Base-by-base conservation (phyloP, 2,888 invertebrate species). In the Heterodera filipjevi region DNA sequence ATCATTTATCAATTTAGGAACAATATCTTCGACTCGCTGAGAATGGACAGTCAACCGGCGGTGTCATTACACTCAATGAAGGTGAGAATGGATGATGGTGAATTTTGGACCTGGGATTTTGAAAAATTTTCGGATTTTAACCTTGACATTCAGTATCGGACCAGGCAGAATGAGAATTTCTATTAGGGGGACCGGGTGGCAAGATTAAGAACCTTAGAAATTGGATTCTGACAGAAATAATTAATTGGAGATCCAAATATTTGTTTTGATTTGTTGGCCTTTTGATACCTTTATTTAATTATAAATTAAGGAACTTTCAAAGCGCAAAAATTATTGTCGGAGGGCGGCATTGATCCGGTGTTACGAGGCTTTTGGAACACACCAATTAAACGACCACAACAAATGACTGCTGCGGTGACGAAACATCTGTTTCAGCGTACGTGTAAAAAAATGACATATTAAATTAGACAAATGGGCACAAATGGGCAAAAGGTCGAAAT, bases 291-390 rank as follows among this genome's bases (percentile, higher is more conserved):
- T n/a, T n/a, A n/a, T n/a, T n/a, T n/a, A n/a, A 59, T 27, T 59
- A 19, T 27, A 59, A 59, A 59, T 27, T 59, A 32, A 75, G 75
- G 75, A 30, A 72, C 82, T 3, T 81, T 81, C 75, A 93, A 97
- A 0, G 97, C 98, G 0, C 96, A 96, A 93, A 92, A 96, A 81
- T 90, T 96, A 2, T 93, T 96, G 1, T 96, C 97, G 85, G 97
- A 99, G 91, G 98, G 98, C 19, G 98, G 98, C 8, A 93, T 97
- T 2, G 98, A 99, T 91, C 97, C 98, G 0, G 90, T 99, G 53
- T 90, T 98, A 30, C 82, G 87, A 3, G 87, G 88, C 77, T 84
- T 88, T 66, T 86, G 89, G 87, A 82, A 79, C 33, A 85, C 88
- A 1, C 86, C 86, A 22, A 84, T 87, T 44, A 88, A 89, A 79